Evolutionary conservation across 2,797 vertebrate species (phyloP).

Genomic region (Siniperca obscura): DNA sequence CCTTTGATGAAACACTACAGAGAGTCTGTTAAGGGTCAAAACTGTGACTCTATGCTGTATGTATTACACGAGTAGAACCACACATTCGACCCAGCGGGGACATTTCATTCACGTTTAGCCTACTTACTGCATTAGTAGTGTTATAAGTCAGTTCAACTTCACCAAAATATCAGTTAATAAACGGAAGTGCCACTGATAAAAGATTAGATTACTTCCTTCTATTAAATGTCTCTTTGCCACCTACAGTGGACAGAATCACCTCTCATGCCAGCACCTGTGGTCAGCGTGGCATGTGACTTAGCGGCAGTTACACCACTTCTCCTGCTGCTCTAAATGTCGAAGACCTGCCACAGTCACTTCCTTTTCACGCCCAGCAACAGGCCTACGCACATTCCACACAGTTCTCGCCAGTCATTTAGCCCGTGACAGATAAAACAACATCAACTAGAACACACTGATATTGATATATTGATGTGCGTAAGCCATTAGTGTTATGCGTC

Average conservation of each 20-base stretch:
- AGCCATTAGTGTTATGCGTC: constrained; percentile 30
- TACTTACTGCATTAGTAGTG: background rate
- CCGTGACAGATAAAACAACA: background rate
- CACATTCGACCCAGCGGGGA: background rate
- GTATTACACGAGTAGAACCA: background rate
- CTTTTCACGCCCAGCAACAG: constrained; percentile 24
- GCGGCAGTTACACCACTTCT: constrained; percentile 14
- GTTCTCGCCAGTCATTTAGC: constrained; percentile 2
- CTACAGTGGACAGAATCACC: background rate
- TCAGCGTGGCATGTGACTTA: constrained; percentile 17
- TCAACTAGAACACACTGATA: background rate
- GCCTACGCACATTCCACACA: background rate
- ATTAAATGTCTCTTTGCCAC: background rate
- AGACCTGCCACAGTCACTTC: constrained; percentile 36
- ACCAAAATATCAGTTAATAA: background rate
- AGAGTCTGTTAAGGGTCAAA: background rate
- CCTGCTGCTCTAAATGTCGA: constrained; percentile 25
- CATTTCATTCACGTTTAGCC: background rate
- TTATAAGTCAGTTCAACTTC: background rate
- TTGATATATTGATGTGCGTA: constrained; percentile 23
- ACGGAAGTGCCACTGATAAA: background rate
- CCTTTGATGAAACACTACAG: background rate
- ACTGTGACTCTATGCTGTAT: background rate
- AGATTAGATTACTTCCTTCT: constrained; percentile 11
- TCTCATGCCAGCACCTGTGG: background rate